phyloP scores from a whole-genome alignment of 1,140 invertebrate species.

The Hypothenemus hampei region DNA sequence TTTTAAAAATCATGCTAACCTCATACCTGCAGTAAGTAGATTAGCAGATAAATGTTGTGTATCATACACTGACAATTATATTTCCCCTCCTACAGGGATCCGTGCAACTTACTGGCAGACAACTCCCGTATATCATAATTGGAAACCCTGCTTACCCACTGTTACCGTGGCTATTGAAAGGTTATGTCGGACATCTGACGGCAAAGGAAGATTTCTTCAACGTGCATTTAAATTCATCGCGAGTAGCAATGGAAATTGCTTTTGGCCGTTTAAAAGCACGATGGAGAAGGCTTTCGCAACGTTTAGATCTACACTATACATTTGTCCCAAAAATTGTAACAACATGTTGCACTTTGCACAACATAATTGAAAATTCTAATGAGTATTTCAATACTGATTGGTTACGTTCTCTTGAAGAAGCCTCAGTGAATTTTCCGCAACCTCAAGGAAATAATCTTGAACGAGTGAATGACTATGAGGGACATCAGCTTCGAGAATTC shows the following conservation, averaged over 20 bases:
- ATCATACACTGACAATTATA: not conserved
- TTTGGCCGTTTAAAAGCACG: not conserved
- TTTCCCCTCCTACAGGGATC: not conserved
- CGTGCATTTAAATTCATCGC: not conserved
- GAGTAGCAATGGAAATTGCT: not conserved
- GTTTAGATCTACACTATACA: not conserved
- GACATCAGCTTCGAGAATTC: not conserved
- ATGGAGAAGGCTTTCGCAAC: not conserved
- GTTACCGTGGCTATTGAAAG: not conserved
- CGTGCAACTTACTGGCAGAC: not conserved
- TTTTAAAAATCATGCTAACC: not conserved
- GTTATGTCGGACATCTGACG: not conserved
- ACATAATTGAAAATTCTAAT: not conserved
- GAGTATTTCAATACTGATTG: constrained; percentile 3
- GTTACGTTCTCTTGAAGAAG: not conserved
- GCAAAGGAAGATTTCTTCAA: not conserved
- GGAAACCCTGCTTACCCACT: constrained; percentile 26
- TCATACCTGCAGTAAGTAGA: not conserved
- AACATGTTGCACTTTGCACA: constrained; percentile 10
- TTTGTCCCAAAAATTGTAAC: constrained; percentile 15
- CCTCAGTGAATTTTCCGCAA: constrained; percentile 4
- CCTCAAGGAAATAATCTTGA: not conserved
- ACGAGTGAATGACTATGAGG: not conserved
- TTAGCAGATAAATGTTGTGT: not conserved
- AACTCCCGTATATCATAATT: constrained; percentile 24